These are phyloP conservation scores for Trididemnum clinides DNA, from an alignment of 23 tunicate genomes.

Conservation along the genomic window DNA sequence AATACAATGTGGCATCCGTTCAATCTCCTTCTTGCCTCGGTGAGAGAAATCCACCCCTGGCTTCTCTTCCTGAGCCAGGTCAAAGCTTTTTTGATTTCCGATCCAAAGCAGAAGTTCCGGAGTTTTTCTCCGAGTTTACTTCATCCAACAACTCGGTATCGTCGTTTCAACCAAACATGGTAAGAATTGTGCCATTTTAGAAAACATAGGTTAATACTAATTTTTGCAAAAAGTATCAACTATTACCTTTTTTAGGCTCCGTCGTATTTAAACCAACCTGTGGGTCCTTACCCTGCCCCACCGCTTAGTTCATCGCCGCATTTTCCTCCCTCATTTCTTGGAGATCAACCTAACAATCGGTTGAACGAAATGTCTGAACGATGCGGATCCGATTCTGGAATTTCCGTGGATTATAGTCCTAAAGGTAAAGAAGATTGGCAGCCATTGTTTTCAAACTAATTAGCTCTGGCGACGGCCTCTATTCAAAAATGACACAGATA, in stretches of 20 bases:
- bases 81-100: constrained; percentile 39
- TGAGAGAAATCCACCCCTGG: constrained; percentile 3
- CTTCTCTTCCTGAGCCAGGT: constrained; percentile 55
- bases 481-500: no score
- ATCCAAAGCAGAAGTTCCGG: background rate
- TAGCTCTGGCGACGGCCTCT: no score
- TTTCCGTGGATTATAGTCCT: constrained; percentile 62
- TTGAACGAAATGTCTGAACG: constrained; percentile 28
- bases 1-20: background rate
- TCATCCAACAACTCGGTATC: background rate
- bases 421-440: constrained; percentile 18
- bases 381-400: constrained; percentile 57
- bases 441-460: no score
- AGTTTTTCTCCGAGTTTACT: background rate
- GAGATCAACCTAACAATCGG: background rate
- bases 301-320: constrained; percentile 40
- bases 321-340: background rate
- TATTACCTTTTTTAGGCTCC: constrained; percentile 24
- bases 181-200: constrained; percentile 6
- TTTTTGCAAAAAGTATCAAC: background rate
- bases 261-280: constrained; percentile 56
- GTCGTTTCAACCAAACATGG: constrained; percentile 29
- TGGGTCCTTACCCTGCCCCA: constrained; percentile 58
- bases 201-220: background rate
- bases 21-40: background rate